These are phyloP conservation scores for Toxonevra muliebris DNA, from an alignment of 2,888 invertebrate species.

Conservation along the genomic window DNA sequence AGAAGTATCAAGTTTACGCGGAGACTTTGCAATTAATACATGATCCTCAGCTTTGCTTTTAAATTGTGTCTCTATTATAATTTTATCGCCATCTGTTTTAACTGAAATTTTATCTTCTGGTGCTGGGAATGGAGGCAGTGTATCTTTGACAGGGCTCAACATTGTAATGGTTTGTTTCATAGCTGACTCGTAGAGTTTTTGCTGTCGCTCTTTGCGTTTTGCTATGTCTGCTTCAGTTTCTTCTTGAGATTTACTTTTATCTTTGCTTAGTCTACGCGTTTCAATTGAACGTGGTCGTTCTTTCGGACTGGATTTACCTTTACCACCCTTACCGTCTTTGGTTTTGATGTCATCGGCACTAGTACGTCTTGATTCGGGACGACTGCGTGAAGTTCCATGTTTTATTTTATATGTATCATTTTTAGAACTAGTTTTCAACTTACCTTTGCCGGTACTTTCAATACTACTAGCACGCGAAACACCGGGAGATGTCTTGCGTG, in stretches of 20 bases:
- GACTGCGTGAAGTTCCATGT: constrained; percentile 50
- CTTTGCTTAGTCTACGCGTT: constrained; percentile 65
- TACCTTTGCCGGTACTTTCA: constrained; percentile 61
- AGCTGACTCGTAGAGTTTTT: constrained; percentile 78
- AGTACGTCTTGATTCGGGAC: constrained; percentile 67
- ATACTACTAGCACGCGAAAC: constrained; percentile 64
- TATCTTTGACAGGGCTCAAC: constrained; percentile 78
- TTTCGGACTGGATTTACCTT: constrained; percentile 69
- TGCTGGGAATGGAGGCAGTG: constrained; percentile 75
- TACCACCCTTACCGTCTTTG: constrained; percentile 48
- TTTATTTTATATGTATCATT: constrained; percentile 55
- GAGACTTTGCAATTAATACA: constrained; percentile 79
- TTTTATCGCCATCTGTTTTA: constrained; percentile 76
- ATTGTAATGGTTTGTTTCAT: constrained; percentile 79
- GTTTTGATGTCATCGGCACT: constrained; percentile 63
- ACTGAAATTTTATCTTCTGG: constrained; percentile 79
- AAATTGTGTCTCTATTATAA: constrained; percentile 77
- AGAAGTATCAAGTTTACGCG: constrained; percentile 75
- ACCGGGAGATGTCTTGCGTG: constrained; percentile 63
- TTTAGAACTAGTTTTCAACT: constrained; percentile 45
- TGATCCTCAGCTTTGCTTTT: constrained; percentile 80
- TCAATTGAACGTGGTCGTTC: constrained; percentile 77
- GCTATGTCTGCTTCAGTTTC: constrained; percentile 76
- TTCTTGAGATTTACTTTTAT: constrained; percentile 77
- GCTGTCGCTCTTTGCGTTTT: constrained; percentile 78